Evolutionary conservation across 2,797 vertebrate species (phyloP).

Genomic region (Clarias fuscus): DNA sequence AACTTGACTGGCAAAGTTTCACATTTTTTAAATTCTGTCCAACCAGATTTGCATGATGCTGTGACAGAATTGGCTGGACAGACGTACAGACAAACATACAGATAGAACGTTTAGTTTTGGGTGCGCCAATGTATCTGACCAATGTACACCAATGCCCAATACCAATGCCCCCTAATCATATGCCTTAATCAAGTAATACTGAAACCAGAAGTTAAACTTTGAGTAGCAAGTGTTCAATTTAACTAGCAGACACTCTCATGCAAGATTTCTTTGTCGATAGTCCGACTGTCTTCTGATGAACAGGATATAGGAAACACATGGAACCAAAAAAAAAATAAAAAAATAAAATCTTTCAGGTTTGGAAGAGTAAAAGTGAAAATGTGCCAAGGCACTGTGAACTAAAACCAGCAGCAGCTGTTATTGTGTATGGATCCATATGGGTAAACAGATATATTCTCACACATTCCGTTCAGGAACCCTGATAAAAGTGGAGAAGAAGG

Average conservation of each 20-base stretch:
- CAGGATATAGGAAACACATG: neutral
- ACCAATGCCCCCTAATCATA: too few species aligned
- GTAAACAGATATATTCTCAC: conserved; percentile 7
- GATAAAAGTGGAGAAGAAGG: neutral
- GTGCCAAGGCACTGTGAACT: neutral
- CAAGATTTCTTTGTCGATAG: neutral
- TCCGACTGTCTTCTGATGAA: neutral
- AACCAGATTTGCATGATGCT: too few species aligned
- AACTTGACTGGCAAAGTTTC: too few species aligned
- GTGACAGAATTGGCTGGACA: too few species aligned
- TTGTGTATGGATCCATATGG: neutral
- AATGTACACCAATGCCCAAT: too few species aligned
- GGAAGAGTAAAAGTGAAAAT: neutral
- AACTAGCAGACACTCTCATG: neutral
- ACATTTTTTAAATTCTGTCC: too few species aligned
- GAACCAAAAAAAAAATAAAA: neutral
- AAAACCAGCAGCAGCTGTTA: conserved; percentile 18
- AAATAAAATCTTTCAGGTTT: neutral
- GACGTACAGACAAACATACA: too few species aligned
- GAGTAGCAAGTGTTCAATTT: neutral
- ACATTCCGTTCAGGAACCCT: conserved; percentile 10
- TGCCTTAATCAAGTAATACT: neutral
- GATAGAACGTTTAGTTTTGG: too few species aligned
- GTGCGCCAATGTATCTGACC: too few species aligned
- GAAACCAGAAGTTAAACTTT: neutral